Evolutionary conservation across 2,797 vertebrate species (phyloP), one percentile per base, ranked within the genome.

Genomic region (Loriculus beryllinus): DNA sequence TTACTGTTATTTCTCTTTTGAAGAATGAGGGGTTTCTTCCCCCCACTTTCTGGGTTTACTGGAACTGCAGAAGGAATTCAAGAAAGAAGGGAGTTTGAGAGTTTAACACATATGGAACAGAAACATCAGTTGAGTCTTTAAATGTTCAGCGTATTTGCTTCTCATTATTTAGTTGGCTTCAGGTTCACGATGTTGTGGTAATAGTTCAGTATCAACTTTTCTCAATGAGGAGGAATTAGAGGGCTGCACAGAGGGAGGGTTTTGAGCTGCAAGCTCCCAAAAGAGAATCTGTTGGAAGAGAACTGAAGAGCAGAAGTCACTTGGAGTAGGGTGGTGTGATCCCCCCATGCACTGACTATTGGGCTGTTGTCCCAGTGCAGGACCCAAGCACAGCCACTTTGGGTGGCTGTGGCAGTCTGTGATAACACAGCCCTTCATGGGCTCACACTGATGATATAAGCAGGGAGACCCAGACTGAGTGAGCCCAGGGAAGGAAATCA

Each of bases 261-360:
- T 70, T 21, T 2, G 56, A 51, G 71, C 84, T 56, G 42, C n/a
- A 6, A n/a, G 65, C 14, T 78, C 45, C 67, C 6, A 13, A 14
- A 17, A 35, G 39, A 22, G 23, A 47, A 20, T 5, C 25, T 60
- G 16, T 56, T 54, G 62, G 10, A 20, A 57, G 75, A 40, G 64
- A 56, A 12, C 8, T 7, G 0, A 37, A 23, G 64, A 3, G 9
- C 10, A 20, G 25, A 14, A 17, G 5, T 16, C 9, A 16, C 5
- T 31, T 7, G 3, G 67, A 57, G 4, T 18, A 14, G 9, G 18
- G 16, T 4, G 3, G 25, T 7, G 42, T 17, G 9, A 20, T 43
- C 22, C 33, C 43, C 33, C 7, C 21, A 0, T 8, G 29, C 20
- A 4, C 31, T 6, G 1, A 10, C 40, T 5, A 3, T 5, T 6